phyloP scores from a whole-genome alignment of 2,888 invertebrate genomes.

The Therioaphis trifolii region DNA sequence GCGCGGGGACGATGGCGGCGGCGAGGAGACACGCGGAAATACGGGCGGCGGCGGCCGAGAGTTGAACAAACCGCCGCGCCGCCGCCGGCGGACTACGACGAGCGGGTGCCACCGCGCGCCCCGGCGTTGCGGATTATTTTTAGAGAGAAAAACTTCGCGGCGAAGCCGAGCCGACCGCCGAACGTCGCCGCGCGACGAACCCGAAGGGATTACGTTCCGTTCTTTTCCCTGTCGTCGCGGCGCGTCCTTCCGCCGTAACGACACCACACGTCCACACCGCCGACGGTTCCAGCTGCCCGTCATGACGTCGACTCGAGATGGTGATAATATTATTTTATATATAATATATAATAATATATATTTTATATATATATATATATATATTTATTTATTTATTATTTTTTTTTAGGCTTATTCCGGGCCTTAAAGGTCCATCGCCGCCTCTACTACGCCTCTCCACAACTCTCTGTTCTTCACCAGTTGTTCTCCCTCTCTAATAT shows the following conservation, averaged over 20 bases:
- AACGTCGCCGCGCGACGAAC: not conserved
- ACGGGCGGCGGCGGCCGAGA: not conserved
- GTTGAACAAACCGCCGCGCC: not conserved
- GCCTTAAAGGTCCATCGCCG: no score
- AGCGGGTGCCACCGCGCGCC: not conserved
- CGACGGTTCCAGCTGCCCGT: conserved; percentile 33
- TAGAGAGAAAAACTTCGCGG: conserved; percentile 48
- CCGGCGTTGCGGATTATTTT: conserved; percentile 50
- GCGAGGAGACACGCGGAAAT: not conserved
- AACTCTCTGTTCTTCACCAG: no score
- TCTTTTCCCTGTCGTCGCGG: no score
- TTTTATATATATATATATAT: no score
- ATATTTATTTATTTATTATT: no score
- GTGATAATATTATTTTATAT: not conserved
- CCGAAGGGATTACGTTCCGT: not conserved
- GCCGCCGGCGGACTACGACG: not conserved
- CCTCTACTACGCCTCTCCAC: no score
- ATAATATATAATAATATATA: not conserved
- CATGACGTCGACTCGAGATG: no score
- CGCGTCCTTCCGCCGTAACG: not conserved
- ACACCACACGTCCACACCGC: conserved; percentile 7
- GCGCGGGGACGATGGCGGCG: no score
- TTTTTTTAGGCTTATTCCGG: no score
- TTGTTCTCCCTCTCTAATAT: no score
- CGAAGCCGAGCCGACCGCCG: not conserved